Conservation (phyloP, 2,113 vertebrate species). For the Gasterosteus nipponicus region DNA sequence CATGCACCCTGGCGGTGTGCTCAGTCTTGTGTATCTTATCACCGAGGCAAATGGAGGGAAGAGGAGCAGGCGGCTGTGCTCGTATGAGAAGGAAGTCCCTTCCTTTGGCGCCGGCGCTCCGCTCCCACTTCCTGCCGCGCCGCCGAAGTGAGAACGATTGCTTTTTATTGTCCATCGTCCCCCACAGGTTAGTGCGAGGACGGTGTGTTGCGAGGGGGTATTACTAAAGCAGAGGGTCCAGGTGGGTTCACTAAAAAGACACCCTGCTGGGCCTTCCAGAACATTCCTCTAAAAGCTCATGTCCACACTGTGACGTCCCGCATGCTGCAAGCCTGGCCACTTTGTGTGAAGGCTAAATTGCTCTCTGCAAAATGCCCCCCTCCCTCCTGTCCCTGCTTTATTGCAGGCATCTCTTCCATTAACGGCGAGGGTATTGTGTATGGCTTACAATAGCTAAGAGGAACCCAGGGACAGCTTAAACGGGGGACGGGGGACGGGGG, state of each 20-base stretch:
- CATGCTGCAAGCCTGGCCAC: constrained; percentile 50
- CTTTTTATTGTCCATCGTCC: constrained; percentile 83
- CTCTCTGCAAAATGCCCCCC: constrained; percentile 60
- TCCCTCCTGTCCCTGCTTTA: constrained; percentile 50
- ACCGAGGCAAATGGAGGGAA: constrained; percentile 58
- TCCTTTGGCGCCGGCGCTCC: constrained; percentile 8
- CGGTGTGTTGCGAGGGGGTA: no score
- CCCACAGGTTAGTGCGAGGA: constrained; percentile 83
- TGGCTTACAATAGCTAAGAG: constrained; percentile 77
- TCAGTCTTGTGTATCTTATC: constrained; percentile 65
- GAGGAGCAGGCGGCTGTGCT: constrained; percentile 39
- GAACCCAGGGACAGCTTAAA: constrained; percentile 75
- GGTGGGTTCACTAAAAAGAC: constrained; percentile 78
- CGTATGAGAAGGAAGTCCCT: constrained; percentile 20
- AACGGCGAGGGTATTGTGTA: constrained; percentile 73
- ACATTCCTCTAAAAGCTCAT: constrained; percentile 13
- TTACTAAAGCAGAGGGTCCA: no score
- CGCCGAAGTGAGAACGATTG: constrained; percentile 71
- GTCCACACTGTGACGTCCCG: constrained; percentile 37
- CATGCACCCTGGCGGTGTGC: constrained; percentile 49
- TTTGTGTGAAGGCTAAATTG: constrained; percentile 74
- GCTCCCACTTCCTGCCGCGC: constrained; percentile 40
- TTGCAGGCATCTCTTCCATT: constrained; percentile 65
- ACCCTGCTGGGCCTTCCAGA: constrained; percentile 3
- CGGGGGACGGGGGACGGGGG: constrained; percentile 28